Base-by-base conservation (phyloP, 2,888 invertebrate genomes). In the Crocallis elinguaria region DNA sequence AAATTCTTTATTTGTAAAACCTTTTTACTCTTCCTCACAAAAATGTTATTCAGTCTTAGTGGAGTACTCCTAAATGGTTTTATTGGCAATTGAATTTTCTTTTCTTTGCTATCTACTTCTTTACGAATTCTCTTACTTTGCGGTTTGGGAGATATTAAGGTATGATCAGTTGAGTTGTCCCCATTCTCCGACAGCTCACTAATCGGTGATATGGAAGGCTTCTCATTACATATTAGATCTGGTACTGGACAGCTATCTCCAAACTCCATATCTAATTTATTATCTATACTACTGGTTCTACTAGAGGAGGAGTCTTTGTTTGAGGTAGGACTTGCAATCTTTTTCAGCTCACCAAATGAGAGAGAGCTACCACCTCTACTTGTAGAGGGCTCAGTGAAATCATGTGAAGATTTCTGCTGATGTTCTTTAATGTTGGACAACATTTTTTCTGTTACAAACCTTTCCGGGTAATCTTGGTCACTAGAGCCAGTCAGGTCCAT, bases 181-280 rank as follows among this genome's bases (percentile, higher is more conserved):
- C 87, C 85, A 59, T 77, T 79, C 66, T 91, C 92, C 1, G 90
- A 90, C 46, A 92, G 67, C 64, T 92, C 92, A 70, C 92, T 91
- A 67, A 89, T 89, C 2, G 92, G 91, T 17, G 92, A 92, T 69
- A 91, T 87, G 23, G 91, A 90, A 35, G 91, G 88, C 57, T 92
- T 92, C 66, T 92, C 92, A 67, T 92, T 92, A 66, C 92, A 92
- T 57, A 89, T 92, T 59, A 92, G 76, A 67, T 92, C 92, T 43
- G 91, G 92, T 32, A 92, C 84, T 17, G 88, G 85, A 64, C 85
- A 88, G 59, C 88, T 88, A 54, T 91, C 90, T 27, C 88, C 82
- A 67, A 80, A 87, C 44, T 91, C 90, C 32, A 75, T 72, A 29
- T 89, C 90, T 38, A 86, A 69, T 73, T 88, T 90, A 63, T 61